Conservation (phyloP, 2,113 vertebrate species). For the Hippocampus comes region DNA sequence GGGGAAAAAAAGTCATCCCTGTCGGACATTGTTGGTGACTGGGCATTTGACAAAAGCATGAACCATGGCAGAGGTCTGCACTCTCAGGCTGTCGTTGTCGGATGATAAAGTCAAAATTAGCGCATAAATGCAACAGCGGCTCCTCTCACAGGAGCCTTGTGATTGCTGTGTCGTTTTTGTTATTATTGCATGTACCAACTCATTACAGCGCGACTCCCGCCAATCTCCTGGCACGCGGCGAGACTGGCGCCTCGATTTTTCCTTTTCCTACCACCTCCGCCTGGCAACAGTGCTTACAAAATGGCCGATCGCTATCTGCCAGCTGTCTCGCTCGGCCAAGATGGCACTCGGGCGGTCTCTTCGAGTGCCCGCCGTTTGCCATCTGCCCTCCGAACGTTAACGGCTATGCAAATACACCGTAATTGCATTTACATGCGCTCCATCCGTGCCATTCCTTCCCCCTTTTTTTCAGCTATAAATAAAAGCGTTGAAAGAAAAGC, state of each 20-base stretch:
- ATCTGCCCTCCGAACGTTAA: constrained; percentile 73
- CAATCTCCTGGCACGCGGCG: constrained; percentile 60
- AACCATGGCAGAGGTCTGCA: background rate
- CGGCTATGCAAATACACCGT: constrained; percentile 79
- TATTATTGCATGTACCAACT: constrained; percentile 47
- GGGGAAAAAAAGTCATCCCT: background rate
- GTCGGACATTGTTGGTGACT: too few species aligned
- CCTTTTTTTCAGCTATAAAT: constrained; percentile 47
- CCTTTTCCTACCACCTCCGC: constrained; percentile 38
- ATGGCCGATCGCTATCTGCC: constrained; percentile 73
- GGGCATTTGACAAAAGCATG: background rate
- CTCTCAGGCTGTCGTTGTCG: background rate
- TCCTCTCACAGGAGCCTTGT: constrained; percentile 34
- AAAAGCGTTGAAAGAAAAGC: constrained; percentile 32
- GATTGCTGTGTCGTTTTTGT: constrained; percentile 53
- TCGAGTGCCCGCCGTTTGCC: constrained; percentile 71
- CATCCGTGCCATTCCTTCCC: constrained; percentile 43
- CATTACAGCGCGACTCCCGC: constrained; percentile 52
- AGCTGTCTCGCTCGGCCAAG: constrained; percentile 75
- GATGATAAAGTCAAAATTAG: background rate
- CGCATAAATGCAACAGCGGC: background rate
- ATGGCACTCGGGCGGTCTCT: constrained; percentile 70
- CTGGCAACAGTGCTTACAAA: constrained; percentile 74
- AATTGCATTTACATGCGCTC: constrained; percentile 82
- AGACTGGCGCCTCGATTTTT: constrained; percentile 50